Conservation (phyloP, 2,113 vertebrate species). For the Lepidothrix coronata region DNA sequence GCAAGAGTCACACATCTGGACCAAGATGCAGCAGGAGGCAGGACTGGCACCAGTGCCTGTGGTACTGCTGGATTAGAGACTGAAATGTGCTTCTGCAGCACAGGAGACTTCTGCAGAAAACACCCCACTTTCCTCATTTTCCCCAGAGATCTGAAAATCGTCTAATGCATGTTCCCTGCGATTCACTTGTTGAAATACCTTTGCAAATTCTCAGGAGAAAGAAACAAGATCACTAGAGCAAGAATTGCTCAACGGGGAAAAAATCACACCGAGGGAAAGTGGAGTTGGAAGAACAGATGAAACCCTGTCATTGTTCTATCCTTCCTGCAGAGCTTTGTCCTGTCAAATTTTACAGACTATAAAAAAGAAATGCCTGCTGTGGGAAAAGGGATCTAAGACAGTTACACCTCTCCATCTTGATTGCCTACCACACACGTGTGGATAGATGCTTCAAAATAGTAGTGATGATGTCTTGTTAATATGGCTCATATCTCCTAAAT, state of each 20-base stretch:
- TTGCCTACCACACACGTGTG: rapidly evolving
- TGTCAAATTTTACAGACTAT: neutral
- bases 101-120: neutral
- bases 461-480: neutral
- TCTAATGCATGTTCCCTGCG: neutral
- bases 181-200: neutral
- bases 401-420: neutral
- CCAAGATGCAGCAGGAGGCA: neutral
- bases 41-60: neutral
- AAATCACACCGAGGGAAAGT: neutral
- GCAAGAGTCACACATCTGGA: neutral
- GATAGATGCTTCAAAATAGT: neutral
- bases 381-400: neutral
- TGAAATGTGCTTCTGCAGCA: neutral
- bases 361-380: neutral
- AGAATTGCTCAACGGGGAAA: neutral
- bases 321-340: neutral
- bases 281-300: neutral
- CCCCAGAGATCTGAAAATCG: neutral
- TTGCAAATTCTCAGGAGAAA: neutral
- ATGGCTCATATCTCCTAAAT: neutral
- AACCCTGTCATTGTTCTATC: neutral
- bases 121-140: neutral
- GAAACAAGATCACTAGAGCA: neutral
- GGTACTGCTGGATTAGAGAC: neutral